A percentile compares a stretch with the other conserved stretches of the same genome.
phyloP scores from a whole-genome alignment of 2,888 invertebrate species.

The Omphaloscelis lunosa region DNA sequence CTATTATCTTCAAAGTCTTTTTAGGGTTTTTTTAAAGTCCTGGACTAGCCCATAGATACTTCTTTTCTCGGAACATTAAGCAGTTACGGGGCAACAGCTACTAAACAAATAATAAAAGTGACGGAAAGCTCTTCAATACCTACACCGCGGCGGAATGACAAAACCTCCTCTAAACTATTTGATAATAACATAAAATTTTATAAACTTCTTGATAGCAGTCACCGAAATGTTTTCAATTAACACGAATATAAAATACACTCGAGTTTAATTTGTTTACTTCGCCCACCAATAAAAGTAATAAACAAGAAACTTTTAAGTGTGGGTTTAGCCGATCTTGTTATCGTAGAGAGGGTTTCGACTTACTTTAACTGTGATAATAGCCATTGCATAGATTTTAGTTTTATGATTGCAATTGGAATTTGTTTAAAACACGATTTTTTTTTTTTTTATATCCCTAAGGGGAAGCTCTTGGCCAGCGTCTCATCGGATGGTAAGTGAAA shows the following conservation, averaged over 20 bases:
- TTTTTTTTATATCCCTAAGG: too few relatives aligned
- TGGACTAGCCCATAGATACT: background rate
- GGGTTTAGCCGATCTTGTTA: constrained; percentile 53
- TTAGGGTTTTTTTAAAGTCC: too few relatives aligned
- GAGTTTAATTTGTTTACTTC: constrained; percentile 69
- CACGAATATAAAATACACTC: constrained; percentile 65
- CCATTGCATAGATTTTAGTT: background rate
- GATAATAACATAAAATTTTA: constrained; percentile 59
- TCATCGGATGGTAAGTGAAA: background rate
- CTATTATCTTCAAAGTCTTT: background rate
- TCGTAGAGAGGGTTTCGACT: constrained; percentile 28
- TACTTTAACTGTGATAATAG: constrained; percentile 19
- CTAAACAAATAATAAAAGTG: constrained; percentile 24
- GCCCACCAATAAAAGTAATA: constrained; percentile 64
- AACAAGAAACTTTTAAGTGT: constrained; percentile 57
- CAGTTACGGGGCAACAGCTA: background rate
- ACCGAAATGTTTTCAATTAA: constrained; percentile 64
- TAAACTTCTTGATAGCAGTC: constrained; percentile 46
- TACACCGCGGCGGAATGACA: constrained; percentile 4
- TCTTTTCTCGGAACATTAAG: background rate
- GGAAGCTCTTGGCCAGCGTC: too few relatives aligned
- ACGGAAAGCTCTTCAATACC: background rate
- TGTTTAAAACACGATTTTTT: background rate
- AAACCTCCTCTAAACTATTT: constrained; percentile 39
- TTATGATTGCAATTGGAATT: constrained; percentile 1